Conservation (phyloP, 1,140 invertebrate species). For the Drosophila obscura region DNA sequence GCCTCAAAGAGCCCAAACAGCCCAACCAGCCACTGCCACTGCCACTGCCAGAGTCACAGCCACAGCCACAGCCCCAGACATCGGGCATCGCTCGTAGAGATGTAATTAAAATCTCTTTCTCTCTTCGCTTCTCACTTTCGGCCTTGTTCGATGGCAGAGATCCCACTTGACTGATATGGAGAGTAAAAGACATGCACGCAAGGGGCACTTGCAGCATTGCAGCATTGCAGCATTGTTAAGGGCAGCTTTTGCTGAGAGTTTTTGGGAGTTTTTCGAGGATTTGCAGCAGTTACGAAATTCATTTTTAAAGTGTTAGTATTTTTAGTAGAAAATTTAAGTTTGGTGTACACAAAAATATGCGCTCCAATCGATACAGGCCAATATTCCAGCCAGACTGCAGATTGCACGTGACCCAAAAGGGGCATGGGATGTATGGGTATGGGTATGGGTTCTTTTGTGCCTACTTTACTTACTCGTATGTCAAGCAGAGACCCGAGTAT, state of each 20-base stretch:
- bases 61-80: slow-evolving; percentile 17
- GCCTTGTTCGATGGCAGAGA: slow-evolving; percentile 61
- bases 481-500: slow-evolving; percentile 33
- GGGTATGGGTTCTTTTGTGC: slow-evolving; percentile 17
- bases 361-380: background rate
- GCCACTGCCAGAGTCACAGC: slow-evolving; percentile 13
- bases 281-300: slow-evolving; percentile 49
- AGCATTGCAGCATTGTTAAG: background rate
- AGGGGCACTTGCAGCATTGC: slow-evolving; percentile 29
- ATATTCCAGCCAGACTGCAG: background rate
- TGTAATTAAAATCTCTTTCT: slow-evolving; percentile 77
- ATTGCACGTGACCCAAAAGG: slow-evolving; percentile 19
- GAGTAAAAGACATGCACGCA: slow-evolving; percentile 72
- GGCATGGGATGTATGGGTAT: slow-evolving; percentile 5
- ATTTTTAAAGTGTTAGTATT: background rate
- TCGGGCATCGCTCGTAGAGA: slow-evolving; percentile 38
- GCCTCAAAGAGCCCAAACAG: slow-evolving; percentile 23
- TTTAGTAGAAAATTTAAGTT: no score
- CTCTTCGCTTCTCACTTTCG: slow-evolving; percentile 67
- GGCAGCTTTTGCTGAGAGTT: slow-evolving; percentile 8
- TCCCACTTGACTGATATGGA: slow-evolving; percentile 74
- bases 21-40: background rate
- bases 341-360: background rate
- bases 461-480: slow-evolving; percentile 56
- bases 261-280: slow-evolving; percentile 48